Base-by-base conservation (phyloP, 2,888 invertebrate genomes). In the Mythimna impura region DNA sequence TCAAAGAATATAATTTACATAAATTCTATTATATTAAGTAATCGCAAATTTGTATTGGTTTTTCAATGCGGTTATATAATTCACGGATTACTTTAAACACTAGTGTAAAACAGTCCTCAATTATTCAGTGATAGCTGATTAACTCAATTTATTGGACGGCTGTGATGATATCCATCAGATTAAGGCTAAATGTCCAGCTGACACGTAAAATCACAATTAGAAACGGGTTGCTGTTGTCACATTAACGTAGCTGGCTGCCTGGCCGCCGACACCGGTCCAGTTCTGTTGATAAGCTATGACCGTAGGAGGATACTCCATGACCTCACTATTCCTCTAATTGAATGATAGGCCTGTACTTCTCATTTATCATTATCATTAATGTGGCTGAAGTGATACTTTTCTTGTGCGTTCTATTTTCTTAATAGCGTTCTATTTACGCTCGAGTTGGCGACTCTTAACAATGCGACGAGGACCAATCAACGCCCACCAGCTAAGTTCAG, bases 231-330 rank as follows among this genome's bases (percentile, higher is more conserved):
- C 70, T 65, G 80, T 60, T 73, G 79, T 68, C 74, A 86, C 76
- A 71, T 76, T 73, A 74, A 68, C 66, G 68, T 79, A 62, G 69
- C 78, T 67, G 70, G 64, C 76, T 71, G 80, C 63, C 74, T 81
- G 84, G 77, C 78, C 83, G 83, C 80, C 86, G 89, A 89, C 89
- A 88, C 88, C 88, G 91, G 88, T 90, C 90, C 86, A 90, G 86
- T 91, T 92, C 87, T 84, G 82, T 86, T 90, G 90, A 91, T 91
- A 91, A 91, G 82, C 86, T 85, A 79, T 86, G 87, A 78, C 90
- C 92, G 94, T 93, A 93, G 93, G 93, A 92, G 91, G 88, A 87
- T 88, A 88, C 90, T 92, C 91, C 92, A 89, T 93, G 93, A 93
- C 92, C 93, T 93, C 92, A 89, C 90, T 86, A 89, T 90, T 91